Percentiles rank a stretch among this genome's conserved stretches.
These are phyloP conservation scores for Osmerus mordax DNA, from an alignment of 2,113 vertebrate species.

Conservation along the genomic window DNA sequence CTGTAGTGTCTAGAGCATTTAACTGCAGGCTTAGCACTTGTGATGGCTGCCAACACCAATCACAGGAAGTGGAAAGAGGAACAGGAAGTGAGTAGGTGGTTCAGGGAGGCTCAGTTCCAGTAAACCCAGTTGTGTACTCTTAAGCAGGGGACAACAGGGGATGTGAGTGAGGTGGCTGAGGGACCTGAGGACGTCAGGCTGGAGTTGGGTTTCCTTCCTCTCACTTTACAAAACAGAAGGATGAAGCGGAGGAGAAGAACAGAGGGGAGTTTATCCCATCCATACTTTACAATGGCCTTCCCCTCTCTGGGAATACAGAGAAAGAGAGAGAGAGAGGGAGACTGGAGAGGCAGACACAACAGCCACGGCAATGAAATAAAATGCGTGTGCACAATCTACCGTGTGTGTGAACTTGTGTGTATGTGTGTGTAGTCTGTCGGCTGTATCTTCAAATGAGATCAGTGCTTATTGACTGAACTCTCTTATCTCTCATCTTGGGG, in stretches of 20 bases:
- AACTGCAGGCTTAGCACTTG: too few species aligned
- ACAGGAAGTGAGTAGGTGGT: too few species aligned
- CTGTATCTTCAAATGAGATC: slow-evolving; percentile 76
- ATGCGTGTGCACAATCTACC: background rate
- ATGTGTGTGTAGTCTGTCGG: slow-evolving; percentile 39
- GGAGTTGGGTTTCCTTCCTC: background rate
- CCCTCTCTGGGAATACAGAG: background rate
- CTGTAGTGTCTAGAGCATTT: too few species aligned
- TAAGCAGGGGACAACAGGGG: too few species aligned
- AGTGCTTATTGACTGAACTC: slow-evolving; percentile 73
- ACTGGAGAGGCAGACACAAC: slow-evolving; percentile 15
- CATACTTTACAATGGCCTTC: slow-evolving; percentile 29
- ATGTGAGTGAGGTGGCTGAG: too few species aligned
- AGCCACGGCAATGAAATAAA: background rate
- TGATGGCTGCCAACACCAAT: too few species aligned
- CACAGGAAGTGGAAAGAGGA: too few species aligned
- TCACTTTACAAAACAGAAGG: background rate
- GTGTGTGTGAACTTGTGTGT: slow-evolving; percentile 3
- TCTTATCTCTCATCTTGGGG: slow-evolving; percentile 72
- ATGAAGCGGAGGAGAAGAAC: background rate
- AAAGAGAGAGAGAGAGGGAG: slow-evolving; percentile 2
- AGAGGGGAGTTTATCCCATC: slow-evolving; percentile 11
- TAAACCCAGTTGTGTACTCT: too few species aligned
- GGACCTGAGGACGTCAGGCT: background rate
- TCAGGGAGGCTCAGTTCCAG: too few species aligned